Percentiles rank a stretch among this genome's conserved stretches.
These are phyloP conservation scores for Koerneria pararmatus DNA, from an alignment of 2,888 invertebrate species.

Conservation along the genomic window DNA sequence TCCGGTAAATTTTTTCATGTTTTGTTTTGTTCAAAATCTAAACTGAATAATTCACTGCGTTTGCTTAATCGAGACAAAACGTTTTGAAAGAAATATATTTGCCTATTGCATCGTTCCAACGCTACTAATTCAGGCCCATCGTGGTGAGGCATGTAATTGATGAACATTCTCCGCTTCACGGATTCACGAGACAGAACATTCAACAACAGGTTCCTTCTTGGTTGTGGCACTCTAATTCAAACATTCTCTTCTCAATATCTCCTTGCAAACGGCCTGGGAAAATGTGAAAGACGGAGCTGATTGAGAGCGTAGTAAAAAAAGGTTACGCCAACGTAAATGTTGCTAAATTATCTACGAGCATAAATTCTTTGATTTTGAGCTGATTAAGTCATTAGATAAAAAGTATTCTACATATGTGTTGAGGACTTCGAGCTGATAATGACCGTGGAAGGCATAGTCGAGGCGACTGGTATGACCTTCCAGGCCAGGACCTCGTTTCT, in stretches of 20 bases:
- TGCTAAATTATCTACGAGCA: too few relatives aligned
- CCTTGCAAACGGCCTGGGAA: neutral
- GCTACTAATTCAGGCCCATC: conserved; percentile 43
- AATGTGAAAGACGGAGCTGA: too few relatives aligned
- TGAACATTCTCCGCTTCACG: conserved; percentile 52
- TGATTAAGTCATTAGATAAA: too few relatives aligned
- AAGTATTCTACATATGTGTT: too few relatives aligned
- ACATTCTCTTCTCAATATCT: neutral
- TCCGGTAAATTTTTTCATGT: too few relatives aligned
- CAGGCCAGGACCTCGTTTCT: conserved; percentile 57
- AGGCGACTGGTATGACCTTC: conserved; percentile 58
- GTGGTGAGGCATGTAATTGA: conserved; percentile 57
- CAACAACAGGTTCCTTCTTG: conserved; percentile 14
- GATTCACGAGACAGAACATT: conserved; percentile 45
- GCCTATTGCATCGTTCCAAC: too few relatives aligned
- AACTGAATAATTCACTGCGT: too few relatives aligned
- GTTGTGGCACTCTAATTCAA: neutral
- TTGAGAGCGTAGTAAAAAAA: conserved; percentile 15
- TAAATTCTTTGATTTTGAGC: too few relatives aligned
- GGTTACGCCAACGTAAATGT: neutral
- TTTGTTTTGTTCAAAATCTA: too few relatives aligned
- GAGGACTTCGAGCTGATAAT: conserved; percentile 56
- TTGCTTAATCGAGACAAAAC: too few relatives aligned
- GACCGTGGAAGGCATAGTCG: conserved; percentile 59
- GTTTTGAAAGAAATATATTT: too few relatives aligned